phyloP scores from a whole-genome alignment of 2,797 vertebrate species.

The Acridotheres tristis region DNA sequence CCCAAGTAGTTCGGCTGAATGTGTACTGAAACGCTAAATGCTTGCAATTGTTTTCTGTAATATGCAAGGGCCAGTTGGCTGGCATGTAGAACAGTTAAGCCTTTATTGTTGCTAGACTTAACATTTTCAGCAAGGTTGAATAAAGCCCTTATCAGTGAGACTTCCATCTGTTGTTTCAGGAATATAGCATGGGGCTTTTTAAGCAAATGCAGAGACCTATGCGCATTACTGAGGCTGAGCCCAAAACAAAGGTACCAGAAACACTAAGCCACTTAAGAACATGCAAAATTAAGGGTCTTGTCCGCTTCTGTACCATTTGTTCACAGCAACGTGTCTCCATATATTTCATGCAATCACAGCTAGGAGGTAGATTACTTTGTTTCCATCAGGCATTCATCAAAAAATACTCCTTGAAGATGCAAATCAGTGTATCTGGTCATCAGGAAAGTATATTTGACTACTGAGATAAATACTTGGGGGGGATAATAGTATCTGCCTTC shows the following conservation, averaged over 20 bases:
- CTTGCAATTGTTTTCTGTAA: constrained; percentile 38
- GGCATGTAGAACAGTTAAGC: constrained; percentile 48
- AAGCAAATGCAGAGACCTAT: not conserved
- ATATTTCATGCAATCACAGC: not conserved
- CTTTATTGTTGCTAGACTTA: constrained; percentile 49
- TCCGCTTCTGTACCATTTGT: not conserved
- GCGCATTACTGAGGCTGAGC: not conserved
- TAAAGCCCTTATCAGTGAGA: constrained; percentile 36
- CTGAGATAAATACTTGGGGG: not conserved
- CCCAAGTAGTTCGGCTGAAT: not conserved
- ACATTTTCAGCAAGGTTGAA: constrained; percentile 56
- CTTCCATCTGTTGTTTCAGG: constrained; percentile 27
- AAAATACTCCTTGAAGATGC: not conserved
- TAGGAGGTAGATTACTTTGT: not conserved
- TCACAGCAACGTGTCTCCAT: not conserved
- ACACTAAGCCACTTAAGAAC: not conserved
- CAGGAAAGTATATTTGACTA: not conserved
- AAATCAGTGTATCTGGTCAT: not conserved
- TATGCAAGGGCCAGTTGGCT: not conserved
- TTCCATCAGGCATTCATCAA: not conserved
- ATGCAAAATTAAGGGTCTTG: not conserved
- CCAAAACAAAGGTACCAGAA: constrained; percentile 12
- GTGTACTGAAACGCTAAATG: constrained; percentile 14
- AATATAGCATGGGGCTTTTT: not conserved
- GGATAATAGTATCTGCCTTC: not conserved